Percentiles rank a stretch among this genome's conserved stretches.
Conservation (phyloP, 1,140 invertebrate genomes). For the Cydia strobilella region DNA sequence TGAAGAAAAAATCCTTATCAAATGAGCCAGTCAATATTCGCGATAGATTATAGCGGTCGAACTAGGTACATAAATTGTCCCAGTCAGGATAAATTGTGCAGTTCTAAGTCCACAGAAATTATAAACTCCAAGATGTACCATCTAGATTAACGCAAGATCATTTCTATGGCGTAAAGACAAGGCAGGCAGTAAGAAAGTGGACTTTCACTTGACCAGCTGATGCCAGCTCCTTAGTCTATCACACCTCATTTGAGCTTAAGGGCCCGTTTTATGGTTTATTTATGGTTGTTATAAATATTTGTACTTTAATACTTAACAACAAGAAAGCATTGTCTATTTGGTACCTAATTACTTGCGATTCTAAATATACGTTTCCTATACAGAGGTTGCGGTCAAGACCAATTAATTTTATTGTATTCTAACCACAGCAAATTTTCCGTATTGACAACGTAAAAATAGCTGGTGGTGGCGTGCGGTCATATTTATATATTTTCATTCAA, state of each 20-base stretch:
- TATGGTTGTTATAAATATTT: background rate
- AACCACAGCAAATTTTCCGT: slow-evolving; percentile 41
- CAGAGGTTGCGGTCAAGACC: background rate
- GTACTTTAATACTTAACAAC: background rate
- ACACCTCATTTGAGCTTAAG: slow-evolving; percentile 71
- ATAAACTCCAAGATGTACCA: slow-evolving; percentile 41
- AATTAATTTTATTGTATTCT: background rate
- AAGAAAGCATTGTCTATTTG: background rate
- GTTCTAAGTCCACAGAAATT: too few species aligned
- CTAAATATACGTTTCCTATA: background rate
- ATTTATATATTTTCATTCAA: background rate
- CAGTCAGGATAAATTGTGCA: too few species aligned
- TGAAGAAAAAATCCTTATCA: too few species aligned
- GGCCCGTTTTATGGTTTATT: slow-evolving; percentile 56
- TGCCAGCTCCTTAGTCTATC: slow-evolving; percentile 74
- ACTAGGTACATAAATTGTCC: too few species aligned
- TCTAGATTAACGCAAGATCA: slow-evolving; percentile 51
- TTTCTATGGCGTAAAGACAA: slow-evolving; percentile 57
- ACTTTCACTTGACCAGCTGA: slow-evolving; percentile 75
- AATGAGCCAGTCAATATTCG: too few species aligned
- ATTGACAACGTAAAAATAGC: slow-evolving; percentile 2
- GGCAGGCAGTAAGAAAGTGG: slow-evolving; percentile 67
- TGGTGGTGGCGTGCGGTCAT: background rate
- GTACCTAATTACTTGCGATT: background rate
- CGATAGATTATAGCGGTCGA: too few species aligned